Base-by-base conservation (phyloP, 1,140 invertebrate species). In the Cephus cinctus region DNA sequence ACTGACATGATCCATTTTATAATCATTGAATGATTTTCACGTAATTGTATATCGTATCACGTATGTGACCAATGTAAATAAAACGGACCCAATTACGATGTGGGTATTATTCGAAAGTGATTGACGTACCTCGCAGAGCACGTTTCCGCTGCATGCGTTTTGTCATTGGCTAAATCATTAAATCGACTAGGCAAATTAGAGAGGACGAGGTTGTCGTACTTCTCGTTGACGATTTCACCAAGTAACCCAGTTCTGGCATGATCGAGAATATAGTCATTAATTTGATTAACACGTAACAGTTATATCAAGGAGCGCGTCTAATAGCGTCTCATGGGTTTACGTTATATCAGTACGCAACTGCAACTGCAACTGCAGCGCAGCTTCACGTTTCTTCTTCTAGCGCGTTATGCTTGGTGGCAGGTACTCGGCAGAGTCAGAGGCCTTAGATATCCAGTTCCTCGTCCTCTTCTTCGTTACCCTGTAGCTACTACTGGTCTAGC, bases 351-450 rank as follows among this genome's bases (percentile, higher is more conserved):
- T 42, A 21, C 27, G 27, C 21, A 44, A 35, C 11, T 32, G 12
- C 6, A 23, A 50, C 30, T 1, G 18, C 19, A 32, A 23, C 25
- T n/a, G 25, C 20, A 41, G 9, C 21, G 18, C 14, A 19, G 19
- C 19, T 36, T 36, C 34, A 36, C 19, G 19, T 12, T n/a, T 57
- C 35, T 53, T 69, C 67, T 74, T 73, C 48, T 74, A 74, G 71
- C 71, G 56, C 69, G 70, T 59, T 71, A 67, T 56, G 54, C 61
- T 66, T 67, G 67, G 65, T 73, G 70, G 71, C 65, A 67, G 57
- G 32, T 21, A 58, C 30, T 57, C 14, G 40, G 14, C 46, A 59
- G 36, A 44, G 44, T 52, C 44, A 46, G 58, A 56, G 44, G 47
- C 19, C 11, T 8, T 63, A 69, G 50, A 39, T 66, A 59, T 52